Percentiles rank a stretch among this genome's conserved stretches.
Evolutionary conservation across 1,140 invertebrate species (phyloP).

Genomic region (Chironomus tepperi): DNA sequence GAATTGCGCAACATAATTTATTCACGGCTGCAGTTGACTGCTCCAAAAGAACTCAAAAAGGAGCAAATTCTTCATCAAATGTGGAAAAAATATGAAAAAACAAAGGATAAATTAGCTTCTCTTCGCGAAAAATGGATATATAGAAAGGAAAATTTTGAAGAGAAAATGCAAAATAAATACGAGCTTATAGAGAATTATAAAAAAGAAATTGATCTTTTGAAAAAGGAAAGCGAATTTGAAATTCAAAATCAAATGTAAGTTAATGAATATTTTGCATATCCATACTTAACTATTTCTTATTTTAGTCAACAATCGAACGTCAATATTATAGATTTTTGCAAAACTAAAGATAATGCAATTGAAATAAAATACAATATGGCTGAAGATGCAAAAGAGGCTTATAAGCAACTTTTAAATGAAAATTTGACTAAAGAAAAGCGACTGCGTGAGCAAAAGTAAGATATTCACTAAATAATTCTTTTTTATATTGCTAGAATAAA

Average conservation of each 20-base stretch:
- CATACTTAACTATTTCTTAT: not conserved
- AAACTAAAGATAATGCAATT: conserved; percentile 26
- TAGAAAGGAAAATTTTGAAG: conserved; percentile 2
- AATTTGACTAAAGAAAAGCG: conserved; percentile 28
- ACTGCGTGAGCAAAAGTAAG: conserved; percentile 28
- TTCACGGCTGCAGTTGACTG: not conserved
- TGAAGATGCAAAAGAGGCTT: conserved; percentile 25
- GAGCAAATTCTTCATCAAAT: conserved; percentile 23
- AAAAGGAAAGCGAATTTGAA: conserved; percentile 12
- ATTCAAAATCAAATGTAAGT: conserved; percentile 15
- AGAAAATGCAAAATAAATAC: not conserved
- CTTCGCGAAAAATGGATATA: not conserved
- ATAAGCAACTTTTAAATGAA: conserved; percentile 27
- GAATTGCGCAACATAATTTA: conserved; percentile 16
- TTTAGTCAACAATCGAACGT: conserved; percentile 27
- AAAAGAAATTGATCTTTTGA: not conserved
- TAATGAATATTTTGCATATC: not conserved
- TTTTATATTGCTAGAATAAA: too few species aligned
- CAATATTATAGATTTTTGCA: conserved; percentile 25
- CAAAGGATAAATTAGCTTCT: conserved; percentile 18
- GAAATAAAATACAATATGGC: conserved; percentile 26
- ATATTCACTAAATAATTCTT: too few species aligned
- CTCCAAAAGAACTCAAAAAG: conserved; percentile 4
- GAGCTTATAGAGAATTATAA: not conserved
- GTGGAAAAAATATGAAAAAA: conserved; percentile 18